Conservation (phyloP, 2,113 vertebrate species). For the Aldabrachelys gigantea region DNA sequence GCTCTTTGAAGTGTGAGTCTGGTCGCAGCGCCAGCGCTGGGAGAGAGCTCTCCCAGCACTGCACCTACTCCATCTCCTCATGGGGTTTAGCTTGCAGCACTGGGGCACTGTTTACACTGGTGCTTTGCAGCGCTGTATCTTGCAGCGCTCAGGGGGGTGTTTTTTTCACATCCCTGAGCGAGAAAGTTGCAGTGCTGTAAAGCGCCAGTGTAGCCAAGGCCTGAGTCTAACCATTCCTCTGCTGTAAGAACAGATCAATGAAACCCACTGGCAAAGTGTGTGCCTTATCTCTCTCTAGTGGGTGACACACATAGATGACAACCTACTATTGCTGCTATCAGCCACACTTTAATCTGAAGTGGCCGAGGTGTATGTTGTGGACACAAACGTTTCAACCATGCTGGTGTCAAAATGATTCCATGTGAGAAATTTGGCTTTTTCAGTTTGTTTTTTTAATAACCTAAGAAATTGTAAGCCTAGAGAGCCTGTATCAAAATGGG, state of each 20-base stretch:
- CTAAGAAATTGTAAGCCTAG: background rate
- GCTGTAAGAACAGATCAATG: background rate
- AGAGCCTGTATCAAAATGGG: background rate
- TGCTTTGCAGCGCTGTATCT: no score
- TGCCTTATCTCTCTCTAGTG: background rate
- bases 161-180: no score
- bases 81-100: no score
- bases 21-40: no score
- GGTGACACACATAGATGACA: no score
- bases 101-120: no score
- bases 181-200: no score
- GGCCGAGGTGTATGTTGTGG: background rate
- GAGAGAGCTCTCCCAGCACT: no score
- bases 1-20: no score
- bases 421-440: background rate
- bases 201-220: no score
- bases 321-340: background rate
- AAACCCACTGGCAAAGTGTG: background rate
- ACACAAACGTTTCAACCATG: background rate
- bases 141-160: no score
- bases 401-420: background rate
- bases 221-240: background rate
- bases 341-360: background rate
- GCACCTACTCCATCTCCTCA: no score
- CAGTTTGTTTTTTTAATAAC: background rate